Base-by-base conservation (phyloP, 1,140 invertebrate genomes). In the Scaptomyza pallida region DNA sequence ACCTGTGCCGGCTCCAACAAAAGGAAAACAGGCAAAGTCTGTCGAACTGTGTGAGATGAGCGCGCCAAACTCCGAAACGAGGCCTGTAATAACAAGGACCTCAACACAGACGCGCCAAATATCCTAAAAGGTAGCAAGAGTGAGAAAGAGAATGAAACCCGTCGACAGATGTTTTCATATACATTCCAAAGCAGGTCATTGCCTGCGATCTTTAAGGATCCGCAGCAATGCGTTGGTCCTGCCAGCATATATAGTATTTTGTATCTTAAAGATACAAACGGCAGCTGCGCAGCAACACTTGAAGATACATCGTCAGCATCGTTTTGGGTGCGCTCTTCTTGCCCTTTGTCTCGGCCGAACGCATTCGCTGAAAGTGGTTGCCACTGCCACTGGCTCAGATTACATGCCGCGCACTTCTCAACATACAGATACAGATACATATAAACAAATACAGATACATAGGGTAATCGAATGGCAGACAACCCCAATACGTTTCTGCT, bases 281-380 rank as follows among this genome's bases (percentile, higher is more conserved):
- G 78, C 81, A 86, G 81, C 82, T 86, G 81, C 23, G 77, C 77
- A 88, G 81, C 23, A 51, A 64, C 74, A 86, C 81, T 86, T 81
- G 82, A 81, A 60, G 40, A 30, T 26, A n/a, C 23, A 51, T 72
- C 40, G 21, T 41, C 41, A 30, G 41, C 65, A 45, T 30, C 41
- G 45, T 55, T 51, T 55, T 81, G 78, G 74, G 37, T 37, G 79
- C 54, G 26, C 9, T 30, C 26, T 30, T 43, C 47, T 59, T 60
- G 44, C 59, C 59, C 19, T 61, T 62, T 23, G 59, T 63, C 61
- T 64, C 60, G 67, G 16, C 33, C 50, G 50, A 70, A 51, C 67
- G 48, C 59, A 55, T 71, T 56, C 52, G 45, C 63, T 68, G 43
- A 72, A 72, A 68, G 70, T 72, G 70, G 70, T 68, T 68, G 63